phyloP scores from a whole-genome alignment of 30 jellyfish, hydroid and myxozoan genomes.

The Sanderia malayensis region DNA sequence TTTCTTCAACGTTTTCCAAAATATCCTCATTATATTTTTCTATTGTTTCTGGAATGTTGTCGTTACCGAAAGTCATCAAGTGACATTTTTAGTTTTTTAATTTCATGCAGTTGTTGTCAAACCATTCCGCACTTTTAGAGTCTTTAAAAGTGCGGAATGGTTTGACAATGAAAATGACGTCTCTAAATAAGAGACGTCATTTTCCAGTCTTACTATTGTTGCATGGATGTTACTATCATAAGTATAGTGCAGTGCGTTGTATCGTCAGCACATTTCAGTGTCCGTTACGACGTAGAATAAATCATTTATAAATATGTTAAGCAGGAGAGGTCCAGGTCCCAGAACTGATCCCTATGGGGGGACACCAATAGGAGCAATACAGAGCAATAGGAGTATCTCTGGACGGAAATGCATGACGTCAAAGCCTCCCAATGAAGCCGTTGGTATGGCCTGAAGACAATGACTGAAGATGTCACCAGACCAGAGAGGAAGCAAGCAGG shows the following conservation, averaged over 20 bases:
- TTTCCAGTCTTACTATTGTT: background rate
- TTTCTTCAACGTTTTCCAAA: background rate
- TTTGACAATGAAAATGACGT: too few species aligned
- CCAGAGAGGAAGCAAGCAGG: too few species aligned
- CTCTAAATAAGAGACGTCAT: background rate
- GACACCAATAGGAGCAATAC: background rate
- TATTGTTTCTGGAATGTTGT: background rate
- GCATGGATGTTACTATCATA: background rate
- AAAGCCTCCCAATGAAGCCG: too few species aligned
- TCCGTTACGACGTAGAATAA: background rate
- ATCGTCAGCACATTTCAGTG: background rate
- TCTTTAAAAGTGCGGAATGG: too few species aligned
- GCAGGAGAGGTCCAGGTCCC: constrained; percentile 2
- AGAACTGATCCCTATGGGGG: background rate
- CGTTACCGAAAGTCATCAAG: constrained; percentile 1
- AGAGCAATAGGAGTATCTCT: too few species aligned
- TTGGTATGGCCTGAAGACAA: too few species aligned
- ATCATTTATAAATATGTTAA: background rate
- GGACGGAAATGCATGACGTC: too few species aligned
- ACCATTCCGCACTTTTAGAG: too few species aligned
- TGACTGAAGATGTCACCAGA: too few species aligned
- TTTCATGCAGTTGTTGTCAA: constrained; percentile 3
- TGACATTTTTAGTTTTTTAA: background rate
- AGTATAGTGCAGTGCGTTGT: background rate
- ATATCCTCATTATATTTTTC: background rate